Evolutionary conservation across 1,140 invertebrate species (phyloP).

Genomic region (Lasaia peninsularis): DNA sequence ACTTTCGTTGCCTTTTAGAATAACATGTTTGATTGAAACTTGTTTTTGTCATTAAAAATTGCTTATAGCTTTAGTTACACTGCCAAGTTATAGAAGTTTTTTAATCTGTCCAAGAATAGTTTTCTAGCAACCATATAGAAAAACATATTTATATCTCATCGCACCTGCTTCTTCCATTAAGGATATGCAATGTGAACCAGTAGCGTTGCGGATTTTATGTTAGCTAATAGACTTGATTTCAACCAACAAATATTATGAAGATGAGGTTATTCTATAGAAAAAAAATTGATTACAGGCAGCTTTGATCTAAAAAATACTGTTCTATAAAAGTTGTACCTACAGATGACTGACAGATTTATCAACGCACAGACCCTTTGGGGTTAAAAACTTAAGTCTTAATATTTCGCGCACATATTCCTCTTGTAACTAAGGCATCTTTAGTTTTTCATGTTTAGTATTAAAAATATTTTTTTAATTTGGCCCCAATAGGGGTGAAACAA

Average conservation of each 20-base stretch:
- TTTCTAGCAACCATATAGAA: slow-evolving; percentile 17
- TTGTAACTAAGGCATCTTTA: too few species aligned
- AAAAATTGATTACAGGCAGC: neutral
- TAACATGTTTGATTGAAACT: neutral
- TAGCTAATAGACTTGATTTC: slow-evolving; percentile 12
- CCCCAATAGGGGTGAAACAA: too few species aligned
- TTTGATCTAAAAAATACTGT: neutral
- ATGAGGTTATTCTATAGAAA: neutral
- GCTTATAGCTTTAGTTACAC: neutral
- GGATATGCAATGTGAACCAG: slow-evolving; percentile 12
- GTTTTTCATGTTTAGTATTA: too few species aligned
- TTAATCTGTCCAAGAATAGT: slow-evolving; percentile 5
- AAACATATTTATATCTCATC: slow-evolving; percentile 24
- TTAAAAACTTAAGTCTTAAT: too few species aligned
- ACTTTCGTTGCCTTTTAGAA: neutral
- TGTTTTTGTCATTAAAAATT: neutral
- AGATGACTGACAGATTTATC: too few species aligned
- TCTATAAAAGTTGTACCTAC: too few species aligned
- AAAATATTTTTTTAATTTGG: too few species aligned
- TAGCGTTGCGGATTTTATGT: neutral
- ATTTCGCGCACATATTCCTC: too few species aligned
- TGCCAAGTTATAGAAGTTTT: slow-evolving; percentile 16
- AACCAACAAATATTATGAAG: neutral
- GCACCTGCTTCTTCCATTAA: slow-evolving; percentile 22
- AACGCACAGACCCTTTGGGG: too few species aligned